phyloP scores from a whole-genome alignment of 23 tunicate species.

The Pegea sp. region DNA sequence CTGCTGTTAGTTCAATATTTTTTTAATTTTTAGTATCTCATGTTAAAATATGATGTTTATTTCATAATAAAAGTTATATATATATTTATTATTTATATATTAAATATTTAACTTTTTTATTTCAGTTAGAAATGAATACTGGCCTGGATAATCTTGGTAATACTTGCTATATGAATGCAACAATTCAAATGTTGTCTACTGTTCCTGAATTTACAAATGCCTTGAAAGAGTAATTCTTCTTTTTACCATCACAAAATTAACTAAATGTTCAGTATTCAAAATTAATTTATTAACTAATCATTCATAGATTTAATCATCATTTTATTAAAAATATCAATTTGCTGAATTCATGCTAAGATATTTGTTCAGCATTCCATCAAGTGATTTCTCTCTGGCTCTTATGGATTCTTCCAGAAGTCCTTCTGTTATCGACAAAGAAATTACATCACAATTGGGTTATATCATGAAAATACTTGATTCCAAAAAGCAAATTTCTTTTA shows the following conservation, averaged over 20 bases:
- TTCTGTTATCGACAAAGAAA: no score
- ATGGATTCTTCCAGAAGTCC: no score
- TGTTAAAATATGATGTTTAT: not conserved
- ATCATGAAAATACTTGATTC: slow-evolving; percentile 19
- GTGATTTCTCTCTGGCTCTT: no score
- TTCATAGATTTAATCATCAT: no score
- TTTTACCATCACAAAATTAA: no score
- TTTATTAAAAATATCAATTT: no score
- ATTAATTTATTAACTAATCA: no score
- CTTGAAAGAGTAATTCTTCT: slow-evolving; percentile 38
- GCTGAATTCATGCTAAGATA: no score
- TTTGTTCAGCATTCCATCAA: no score
- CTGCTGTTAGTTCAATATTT: slow-evolving; percentile 37
- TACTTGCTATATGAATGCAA: slow-evolving; percentile 96
- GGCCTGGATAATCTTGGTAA: slow-evolving; percentile 88
- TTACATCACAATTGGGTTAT: no score
- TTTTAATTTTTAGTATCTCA: not conserved
- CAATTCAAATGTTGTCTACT: slow-evolving; percentile 66
- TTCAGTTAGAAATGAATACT: slow-evolving; percentile 53
- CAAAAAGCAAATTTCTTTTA: slow-evolving; percentile 28
- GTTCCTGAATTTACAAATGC: slow-evolving; percentile 81
- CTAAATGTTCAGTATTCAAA: no score
- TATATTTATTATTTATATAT: not conserved
- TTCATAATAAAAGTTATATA: not conserved
- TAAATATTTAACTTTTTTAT: not conserved